Evolutionary conservation across 2,888 invertebrate genomes (phyloP).

Genomic region (Elysia crispata): DNA sequence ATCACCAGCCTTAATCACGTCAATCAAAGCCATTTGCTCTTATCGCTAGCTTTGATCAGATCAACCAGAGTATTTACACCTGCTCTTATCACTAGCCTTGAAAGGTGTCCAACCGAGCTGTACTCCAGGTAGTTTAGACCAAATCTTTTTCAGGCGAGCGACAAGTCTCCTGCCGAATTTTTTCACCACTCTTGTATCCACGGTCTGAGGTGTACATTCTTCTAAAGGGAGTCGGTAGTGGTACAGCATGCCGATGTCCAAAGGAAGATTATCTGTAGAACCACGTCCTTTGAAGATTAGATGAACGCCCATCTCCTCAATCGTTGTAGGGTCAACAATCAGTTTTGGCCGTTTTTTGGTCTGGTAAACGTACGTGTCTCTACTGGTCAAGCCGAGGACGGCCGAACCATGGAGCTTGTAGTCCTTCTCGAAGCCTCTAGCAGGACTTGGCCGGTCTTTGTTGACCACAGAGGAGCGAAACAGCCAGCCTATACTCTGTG

Average conservation of each 20-base stretch:
- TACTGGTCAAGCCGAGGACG: slow-evolving; percentile 57
- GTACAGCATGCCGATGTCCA: slow-evolving; percentile 56
- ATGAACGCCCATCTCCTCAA: slow-evolving; percentile 64
- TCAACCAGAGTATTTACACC: too few relatives aligned
- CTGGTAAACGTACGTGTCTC: slow-evolving; percentile 57
- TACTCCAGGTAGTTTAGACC: slow-evolving; percentile 50
- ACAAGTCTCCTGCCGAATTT: slow-evolving; percentile 54
- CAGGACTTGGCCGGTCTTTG: slow-evolving; percentile 61
- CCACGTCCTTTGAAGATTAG: slow-evolving; percentile 52
- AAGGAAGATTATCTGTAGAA: background rate
- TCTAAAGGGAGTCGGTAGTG: slow-evolving; percentile 65
- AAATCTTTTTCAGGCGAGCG: slow-evolving; percentile 47
- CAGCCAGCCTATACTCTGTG: background rate
- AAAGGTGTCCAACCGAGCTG: slow-evolving; percentile 20
- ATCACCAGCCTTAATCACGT: too few relatives aligned
- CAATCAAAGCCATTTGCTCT: too few relatives aligned
- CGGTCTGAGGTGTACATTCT: slow-evolving; percentile 48
- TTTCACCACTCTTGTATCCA: slow-evolving; percentile 52
- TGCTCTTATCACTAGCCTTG: too few relatives aligned
- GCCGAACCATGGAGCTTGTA: slow-evolving; percentile 58
- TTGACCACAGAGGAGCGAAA: slow-evolving; percentile 59
- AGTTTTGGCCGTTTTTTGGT: slow-evolving; percentile 61
- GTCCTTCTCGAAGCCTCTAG: slow-evolving; percentile 44
- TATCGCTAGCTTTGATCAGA: too few relatives aligned
- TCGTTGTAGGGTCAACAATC: slow-evolving; percentile 57